phyloP scores from a whole-genome alignment of 2,888 invertebrate genomes.

The Platycheirus rosarum region DNA sequence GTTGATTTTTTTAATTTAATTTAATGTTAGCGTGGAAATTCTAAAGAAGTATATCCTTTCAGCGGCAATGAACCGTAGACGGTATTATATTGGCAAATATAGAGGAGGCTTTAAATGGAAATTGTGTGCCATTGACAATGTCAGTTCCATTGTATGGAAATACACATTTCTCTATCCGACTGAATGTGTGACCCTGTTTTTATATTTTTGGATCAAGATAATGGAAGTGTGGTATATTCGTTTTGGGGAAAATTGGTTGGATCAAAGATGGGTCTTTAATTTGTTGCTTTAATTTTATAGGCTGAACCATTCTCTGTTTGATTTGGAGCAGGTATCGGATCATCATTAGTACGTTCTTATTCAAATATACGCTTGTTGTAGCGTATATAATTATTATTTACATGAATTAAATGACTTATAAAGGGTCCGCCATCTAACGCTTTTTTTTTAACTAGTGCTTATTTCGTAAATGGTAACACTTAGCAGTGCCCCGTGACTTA shows the following conservation, averaged over 20 bases:
- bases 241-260: conserved; percentile 7
- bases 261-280: neutral
- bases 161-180: neutral
- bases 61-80: conserved; percentile 36
- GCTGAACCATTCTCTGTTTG: too few relatives aligned
- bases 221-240: conserved; percentile 21
- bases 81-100: conserved; percentile 31
- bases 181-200: conserved; percentile 29
- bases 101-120: conserved; percentile 21
- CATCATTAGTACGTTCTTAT: too few relatives aligned
- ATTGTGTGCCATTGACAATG: conserved; percentile 2
- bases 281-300: neutral
- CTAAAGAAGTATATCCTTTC: conserved; percentile 51
- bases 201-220: neutral
- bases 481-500: too few relatives aligned
- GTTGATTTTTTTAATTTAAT: conserved; percentile 31
- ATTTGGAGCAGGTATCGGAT: too few relatives aligned
- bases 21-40: conserved; percentile 31
- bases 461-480: too few relatives aligned
- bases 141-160: conserved; percentile 13
- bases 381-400: too few relatives aligned
- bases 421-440: too few relatives aligned
- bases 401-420: too few relatives aligned
- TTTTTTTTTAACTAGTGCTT: too few relatives aligned
- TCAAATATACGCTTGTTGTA: too few relatives aligned